phyloP scores from a whole-genome alignment of 1,140 invertebrate species.

The Spodoptera frugiperda region DNA sequence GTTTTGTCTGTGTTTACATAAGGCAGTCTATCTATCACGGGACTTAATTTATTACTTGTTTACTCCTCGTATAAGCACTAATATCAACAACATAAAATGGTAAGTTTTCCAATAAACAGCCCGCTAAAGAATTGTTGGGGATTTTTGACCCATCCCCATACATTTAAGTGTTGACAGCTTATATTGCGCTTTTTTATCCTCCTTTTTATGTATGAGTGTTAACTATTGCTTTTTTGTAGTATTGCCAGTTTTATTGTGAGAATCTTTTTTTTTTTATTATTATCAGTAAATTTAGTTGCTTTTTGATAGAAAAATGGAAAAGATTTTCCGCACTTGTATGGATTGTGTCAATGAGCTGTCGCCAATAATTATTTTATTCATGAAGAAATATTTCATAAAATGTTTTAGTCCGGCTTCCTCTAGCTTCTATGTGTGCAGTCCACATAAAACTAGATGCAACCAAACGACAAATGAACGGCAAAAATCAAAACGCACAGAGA shows the following conservation, averaged over 20 bases:
- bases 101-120: slow-evolving; percentile 45
- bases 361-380: not conserved
- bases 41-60: slow-evolving; percentile 65
- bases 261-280: not conserved
- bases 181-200: slow-evolving; percentile 31
- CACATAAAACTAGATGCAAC: not conserved
- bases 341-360: not conserved
- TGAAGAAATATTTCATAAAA: not conserved
- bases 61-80: slow-evolving; percentile 49
- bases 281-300: not conserved
- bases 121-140: slow-evolving; percentile 26
- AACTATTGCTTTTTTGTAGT: slow-evolving; percentile 6
- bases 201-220: slow-evolving; percentile 21
- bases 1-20: slow-evolving; percentile 56
- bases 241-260: not conserved
- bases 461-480: not conserved
- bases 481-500: slow-evolving; percentile 35
- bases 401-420: not conserved
- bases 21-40: slow-evolving; percentile 48
- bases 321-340: not conserved
- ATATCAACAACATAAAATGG: slow-evolving; percentile 44
- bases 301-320: not conserved
- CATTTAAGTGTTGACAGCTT: slow-evolving; percentile 43
- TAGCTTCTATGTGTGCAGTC: too few relatives aligned
- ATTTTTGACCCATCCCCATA: slow-evolving; percentile 41